phyloP scores from a whole-genome alignment of 1,140 invertebrate species.

The Copidosoma floridanum region DNA sequence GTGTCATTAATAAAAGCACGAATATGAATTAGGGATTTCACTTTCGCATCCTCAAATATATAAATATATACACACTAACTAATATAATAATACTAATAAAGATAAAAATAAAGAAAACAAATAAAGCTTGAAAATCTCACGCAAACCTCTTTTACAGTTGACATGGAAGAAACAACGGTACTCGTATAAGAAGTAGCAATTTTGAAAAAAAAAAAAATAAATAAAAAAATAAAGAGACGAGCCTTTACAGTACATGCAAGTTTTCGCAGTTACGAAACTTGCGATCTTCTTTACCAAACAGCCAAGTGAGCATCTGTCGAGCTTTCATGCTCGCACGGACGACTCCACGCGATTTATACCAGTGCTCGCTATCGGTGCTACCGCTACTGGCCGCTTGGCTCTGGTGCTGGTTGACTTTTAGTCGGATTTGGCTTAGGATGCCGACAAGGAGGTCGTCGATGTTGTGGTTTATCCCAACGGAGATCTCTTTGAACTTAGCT shows the following conservation, averaged over 20 bases:
- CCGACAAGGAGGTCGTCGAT: constrained; percentile 84
- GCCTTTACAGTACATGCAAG: constrained; percentile 71
- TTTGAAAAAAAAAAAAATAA: no score
- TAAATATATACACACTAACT: no score
- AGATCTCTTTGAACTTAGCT: constrained; percentile 86
- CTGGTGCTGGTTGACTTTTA: constrained; percentile 69
- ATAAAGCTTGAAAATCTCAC: no score
- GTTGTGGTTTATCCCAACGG: constrained; percentile 87
- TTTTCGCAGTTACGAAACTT: constrained; percentile 91
- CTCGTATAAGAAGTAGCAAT: no score
- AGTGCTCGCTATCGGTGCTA: constrained; percentile 59
- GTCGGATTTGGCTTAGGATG: constrained; percentile 76
- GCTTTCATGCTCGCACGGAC: constrained; percentile 84
- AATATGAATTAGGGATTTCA: no score
- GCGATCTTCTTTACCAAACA: constrained; percentile 84
- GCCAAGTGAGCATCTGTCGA: constrained; percentile 84
- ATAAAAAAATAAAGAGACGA: no score
- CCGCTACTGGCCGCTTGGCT: constrained; percentile 51
- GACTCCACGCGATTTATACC: constrained; percentile 81
- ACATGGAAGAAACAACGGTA: no score
- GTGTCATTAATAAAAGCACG: no score
- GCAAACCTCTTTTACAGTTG: no score
- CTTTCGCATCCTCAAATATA: no score
- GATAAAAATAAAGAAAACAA: no score
- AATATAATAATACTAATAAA: no score